phyloP scores from a whole-genome alignment of 2,888 invertebrate species.

The Drosophila subquinaria region DNA sequence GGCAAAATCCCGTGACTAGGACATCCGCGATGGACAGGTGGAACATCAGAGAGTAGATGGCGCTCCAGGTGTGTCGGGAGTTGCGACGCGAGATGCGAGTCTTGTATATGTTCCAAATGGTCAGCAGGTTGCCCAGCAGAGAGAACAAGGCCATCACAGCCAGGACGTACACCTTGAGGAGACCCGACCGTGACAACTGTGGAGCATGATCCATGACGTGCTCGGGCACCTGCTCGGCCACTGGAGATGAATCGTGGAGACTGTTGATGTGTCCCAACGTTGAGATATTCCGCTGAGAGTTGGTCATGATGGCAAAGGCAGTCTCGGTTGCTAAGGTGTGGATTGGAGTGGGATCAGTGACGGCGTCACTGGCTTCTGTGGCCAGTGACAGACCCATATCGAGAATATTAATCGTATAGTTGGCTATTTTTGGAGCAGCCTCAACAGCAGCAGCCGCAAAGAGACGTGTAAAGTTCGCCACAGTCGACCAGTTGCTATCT shows the following conservation, averaged over 20 bases:
- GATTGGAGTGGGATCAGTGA: slow-evolving; percentile 23
- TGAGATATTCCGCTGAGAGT: slow-evolving; percentile 45
- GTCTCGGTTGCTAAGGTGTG: slow-evolving; percentile 35
- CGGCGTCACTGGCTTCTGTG: slow-evolving; percentile 39
- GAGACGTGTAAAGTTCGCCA: slow-evolving; percentile 60
- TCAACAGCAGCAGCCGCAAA: slow-evolving; percentile 43
- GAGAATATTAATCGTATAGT: slow-evolving; percentile 68
- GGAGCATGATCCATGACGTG: slow-evolving; percentile 89
- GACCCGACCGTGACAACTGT: slow-evolving; percentile 87
- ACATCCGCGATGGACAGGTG: slow-evolving; percentile 94
- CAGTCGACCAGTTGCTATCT: slow-evolving; percentile 54
- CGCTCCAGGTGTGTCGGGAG: slow-evolving; percentile 89
- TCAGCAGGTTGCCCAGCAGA: slow-evolving; percentile 91
- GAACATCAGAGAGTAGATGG: slow-evolving; percentile 91
- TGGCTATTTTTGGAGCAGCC: slow-evolving; percentile 61
- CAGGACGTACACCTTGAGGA: slow-evolving; percentile 89
- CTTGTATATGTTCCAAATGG: slow-evolving; percentile 91
- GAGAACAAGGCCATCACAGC: slow-evolving; percentile 90
- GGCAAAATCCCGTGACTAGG: slow-evolving; percentile 92
- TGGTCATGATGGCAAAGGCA: slow-evolving; percentile 59
- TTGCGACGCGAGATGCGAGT: slow-evolving; percentile 87
- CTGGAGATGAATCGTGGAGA: slow-evolving; percentile 49
- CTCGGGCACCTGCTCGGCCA: slow-evolving; percentile 67
- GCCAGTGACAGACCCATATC: slow-evolving; percentile 56
- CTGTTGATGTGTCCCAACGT: slow-evolving; percentile 54